Base-by-base conservation (phyloP, 1,140 invertebrate genomes). In the Neotoxoptera formosana region DNA sequence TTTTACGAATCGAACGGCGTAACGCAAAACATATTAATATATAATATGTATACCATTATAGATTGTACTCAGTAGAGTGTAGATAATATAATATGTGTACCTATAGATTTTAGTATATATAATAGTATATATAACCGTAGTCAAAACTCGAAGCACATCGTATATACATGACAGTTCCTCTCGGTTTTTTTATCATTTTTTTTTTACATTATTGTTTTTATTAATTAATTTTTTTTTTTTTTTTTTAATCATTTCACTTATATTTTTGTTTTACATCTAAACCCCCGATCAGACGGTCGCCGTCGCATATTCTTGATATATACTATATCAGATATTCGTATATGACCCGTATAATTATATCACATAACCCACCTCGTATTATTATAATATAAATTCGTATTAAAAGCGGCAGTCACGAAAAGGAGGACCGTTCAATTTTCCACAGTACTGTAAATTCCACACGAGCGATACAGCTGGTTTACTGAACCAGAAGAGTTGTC, bases 61-160 rank as follows among this genome's bases (percentile, higher is more conserved):
- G 60, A 76, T 76, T n/a, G 60, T 17, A n/a, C 30, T n/a, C 11
- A 76, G n/a, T 76, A 76, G 60, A 76, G 60, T 76, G 30, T 76
- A 76, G 60, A 76, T 76, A 76, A n/a, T 76, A 76, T n/a, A 76
- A 76, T 76, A 76, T 76, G n/a, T 76, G 60, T 76, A 76, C 11
- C 81, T 83, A 41, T 83, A 41, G 36, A 83, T 84, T 41, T 83
- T 84, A 84, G 83, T 30, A 47, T 20, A 81, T 83, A 83, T 83
- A 30, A 47, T 47, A 86, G n/a, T n/a, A 47, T 47, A 47, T 30
- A 86, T 86, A 17, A 47, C 17, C 30, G 76, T 81, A 83, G 36
- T 36, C 41, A 86, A 47, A 34, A 41, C 84, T 86, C 84, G 84
- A 86, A 86, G 25, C 84, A 86, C 84, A 86, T 86, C 84, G 83